Evolutionary conservation across 1,140 invertebrate genomes (phyloP).

Genomic region (Brachionus asplanchnoidis): DNA sequence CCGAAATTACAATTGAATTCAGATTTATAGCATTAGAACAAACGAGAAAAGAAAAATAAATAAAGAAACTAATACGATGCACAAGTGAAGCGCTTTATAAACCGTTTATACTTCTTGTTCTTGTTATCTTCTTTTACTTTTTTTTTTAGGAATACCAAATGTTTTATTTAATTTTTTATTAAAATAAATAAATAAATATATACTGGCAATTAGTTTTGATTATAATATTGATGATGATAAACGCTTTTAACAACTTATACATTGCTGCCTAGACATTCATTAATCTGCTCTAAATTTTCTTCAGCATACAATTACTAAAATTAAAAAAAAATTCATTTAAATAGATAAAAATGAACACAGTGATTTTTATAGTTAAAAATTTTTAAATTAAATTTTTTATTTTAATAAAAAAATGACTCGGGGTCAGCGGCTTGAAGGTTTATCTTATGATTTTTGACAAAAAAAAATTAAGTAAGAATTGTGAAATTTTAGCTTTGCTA

Average conservation of each 20-base stretch:
- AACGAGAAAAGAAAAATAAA: constrained; percentile 29
- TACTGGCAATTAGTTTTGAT: background rate
- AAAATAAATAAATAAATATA: constrained; percentile 6
- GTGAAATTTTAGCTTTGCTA: too few relatives aligned
- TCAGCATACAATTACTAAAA: background rate
- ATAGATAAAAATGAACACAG: too few relatives aligned
- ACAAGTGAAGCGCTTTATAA: constrained; percentile 32
- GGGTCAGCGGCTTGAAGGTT: too few relatives aligned
- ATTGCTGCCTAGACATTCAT: background rate
- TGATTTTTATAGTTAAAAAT: too few relatives aligned
- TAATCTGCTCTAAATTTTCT: background rate
- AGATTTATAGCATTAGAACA: constrained; percentile 29
- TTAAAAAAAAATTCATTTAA: background rate
- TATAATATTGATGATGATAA: background rate
- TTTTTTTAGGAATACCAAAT: background rate
- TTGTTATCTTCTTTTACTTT: background rate
- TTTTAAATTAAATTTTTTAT: too few relatives aligned
- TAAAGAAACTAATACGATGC: constrained; percentile 30
- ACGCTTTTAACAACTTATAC: background rate
- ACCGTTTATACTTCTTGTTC: background rate
- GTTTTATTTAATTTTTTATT: constrained; percentile 31
- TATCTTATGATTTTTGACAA: too few relatives aligned
- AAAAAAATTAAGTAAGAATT: too few relatives aligned
- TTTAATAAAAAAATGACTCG: too few relatives aligned
- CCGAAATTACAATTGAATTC: constrained; percentile 37